Conservation (phyloP, 2,888 invertebrate species). For the Andrena fulva region DNA sequence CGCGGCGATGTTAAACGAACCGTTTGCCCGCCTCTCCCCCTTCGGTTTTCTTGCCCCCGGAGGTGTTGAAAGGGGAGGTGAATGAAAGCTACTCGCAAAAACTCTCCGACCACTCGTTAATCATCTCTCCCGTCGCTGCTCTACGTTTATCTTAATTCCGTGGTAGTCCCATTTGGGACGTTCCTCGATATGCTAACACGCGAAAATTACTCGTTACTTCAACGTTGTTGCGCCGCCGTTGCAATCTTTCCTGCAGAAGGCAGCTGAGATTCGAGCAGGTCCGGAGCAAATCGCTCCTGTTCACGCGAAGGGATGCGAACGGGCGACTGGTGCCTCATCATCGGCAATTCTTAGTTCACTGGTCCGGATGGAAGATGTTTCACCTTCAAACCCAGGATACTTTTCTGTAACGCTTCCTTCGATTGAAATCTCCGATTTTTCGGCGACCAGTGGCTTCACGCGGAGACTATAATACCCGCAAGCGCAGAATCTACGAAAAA, state of each 20-base stretch:
- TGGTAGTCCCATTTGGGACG: not conserved
- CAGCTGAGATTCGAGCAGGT: not conserved
- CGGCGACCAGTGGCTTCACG: not conserved
- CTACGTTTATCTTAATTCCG: slow-evolving; percentile 44
- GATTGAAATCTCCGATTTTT: not conserved
- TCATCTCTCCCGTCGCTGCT: slow-evolving; percentile 25
- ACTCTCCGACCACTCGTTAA: slow-evolving; percentile 30
- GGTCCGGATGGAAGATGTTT: no score
- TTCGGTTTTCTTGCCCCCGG: slow-evolving; percentile 38
- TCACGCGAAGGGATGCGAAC: slow-evolving; percentile 22
- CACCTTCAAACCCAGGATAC: not conserved
- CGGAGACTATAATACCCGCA: no score
- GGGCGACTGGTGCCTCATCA: slow-evolving; percentile 3
- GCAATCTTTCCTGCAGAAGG: not conserved
- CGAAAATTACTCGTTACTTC: slow-evolving; percentile 9
- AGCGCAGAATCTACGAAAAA: no score
- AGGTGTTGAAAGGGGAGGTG: slow-evolving; percentile 48
- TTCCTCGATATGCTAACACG: slow-evolving; percentile 21
- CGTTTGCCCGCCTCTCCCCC: slow-evolving; percentile 11
- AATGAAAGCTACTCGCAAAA: slow-evolving; percentile 38
- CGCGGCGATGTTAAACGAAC: slow-evolving; percentile 58
- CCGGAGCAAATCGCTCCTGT: not conserved
- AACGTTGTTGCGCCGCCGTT: not conserved
- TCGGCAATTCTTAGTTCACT: not conserved
- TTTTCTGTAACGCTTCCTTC: not conserved